phyloP scores from a whole-genome alignment of 2,888 invertebrate species.

The Rhagonycha lutea region DNA sequence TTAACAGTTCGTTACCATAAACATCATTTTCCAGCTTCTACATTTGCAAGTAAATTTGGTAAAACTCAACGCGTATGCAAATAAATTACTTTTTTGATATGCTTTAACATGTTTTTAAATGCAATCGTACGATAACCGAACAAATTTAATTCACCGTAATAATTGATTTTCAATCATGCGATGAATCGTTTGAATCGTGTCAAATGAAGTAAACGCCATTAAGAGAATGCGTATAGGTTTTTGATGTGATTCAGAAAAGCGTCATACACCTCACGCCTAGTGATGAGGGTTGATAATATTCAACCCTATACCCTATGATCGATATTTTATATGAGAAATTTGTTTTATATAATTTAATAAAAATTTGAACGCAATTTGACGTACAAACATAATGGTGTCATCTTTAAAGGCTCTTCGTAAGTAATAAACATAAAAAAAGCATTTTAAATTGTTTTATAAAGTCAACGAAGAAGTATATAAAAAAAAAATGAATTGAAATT shows the following conservation, averaged over 20 bases:
- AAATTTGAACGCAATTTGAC: background rate
- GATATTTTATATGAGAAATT: background rate
- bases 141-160: slow-evolving; percentile 1
- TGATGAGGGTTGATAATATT: background rate
- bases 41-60: too few relatives aligned
- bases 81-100: background rate
- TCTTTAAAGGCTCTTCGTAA: background rate
- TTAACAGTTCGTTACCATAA: too few relatives aligned
- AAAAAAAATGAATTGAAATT: background rate
- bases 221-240: slow-evolving; percentile 1
- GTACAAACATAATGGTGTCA: background rate
- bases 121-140: background rate
- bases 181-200: slow-evolving; percentile 3
- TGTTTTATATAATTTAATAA: background rate
- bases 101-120: background rate
- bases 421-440: background rate
- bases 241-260: slow-evolving; percentile 1
- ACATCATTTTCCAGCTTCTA: too few relatives aligned
- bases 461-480: background rate
- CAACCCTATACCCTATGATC: background rate
- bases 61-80: background rate
- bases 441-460: background rate
- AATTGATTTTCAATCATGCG: slow-evolving; percentile 1
- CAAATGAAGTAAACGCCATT: slow-evolving; percentile 3
- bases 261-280: background rate